Evolutionary conservation across 2,888 invertebrate species (phyloP).

Genomic region (Branchipolynoe longqiensis): DNA sequence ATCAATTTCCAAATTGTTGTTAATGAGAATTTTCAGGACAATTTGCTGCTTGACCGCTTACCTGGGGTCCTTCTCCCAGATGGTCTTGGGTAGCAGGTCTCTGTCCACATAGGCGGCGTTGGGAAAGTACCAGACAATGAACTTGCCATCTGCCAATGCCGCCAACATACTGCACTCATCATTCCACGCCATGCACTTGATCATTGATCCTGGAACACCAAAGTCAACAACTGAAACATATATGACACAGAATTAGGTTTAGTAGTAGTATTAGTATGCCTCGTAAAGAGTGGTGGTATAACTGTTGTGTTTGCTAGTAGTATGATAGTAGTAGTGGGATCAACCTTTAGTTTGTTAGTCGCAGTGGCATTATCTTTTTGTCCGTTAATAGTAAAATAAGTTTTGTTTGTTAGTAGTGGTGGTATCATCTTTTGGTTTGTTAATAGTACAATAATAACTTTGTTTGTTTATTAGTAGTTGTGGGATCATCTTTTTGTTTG

Average conservation of each 20-base stretch:
- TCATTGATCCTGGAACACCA: constrained; percentile 85
- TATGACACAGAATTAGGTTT: too few species aligned
- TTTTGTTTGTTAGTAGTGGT: too few species aligned
- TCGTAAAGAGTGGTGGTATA: too few species aligned
- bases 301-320: background rate
- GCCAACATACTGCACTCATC: constrained; percentile 90
- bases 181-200: constrained; percentile 87
- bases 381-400: background rate
- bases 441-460: too few species aligned
- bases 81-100: constrained; percentile 86
- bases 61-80: constrained; percentile 82
- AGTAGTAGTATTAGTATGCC: too few species aligned
- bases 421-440: too few species aligned
- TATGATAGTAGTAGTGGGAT: background rate
- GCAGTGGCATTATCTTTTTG: background rate
- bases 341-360: background rate
- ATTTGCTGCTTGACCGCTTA: too few species aligned
- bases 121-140: constrained; percentile 92
- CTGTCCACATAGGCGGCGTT: constrained; percentile 88
- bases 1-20: too few species aligned
- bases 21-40: too few species aligned
- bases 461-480: too few species aligned
- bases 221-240: background rate
- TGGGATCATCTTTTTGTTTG: too few species aligned
- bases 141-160: constrained; percentile 89